phyloP scores from a whole-genome alignment of 2,888 invertebrate genomes.

The Diogma glabrata region DNA sequence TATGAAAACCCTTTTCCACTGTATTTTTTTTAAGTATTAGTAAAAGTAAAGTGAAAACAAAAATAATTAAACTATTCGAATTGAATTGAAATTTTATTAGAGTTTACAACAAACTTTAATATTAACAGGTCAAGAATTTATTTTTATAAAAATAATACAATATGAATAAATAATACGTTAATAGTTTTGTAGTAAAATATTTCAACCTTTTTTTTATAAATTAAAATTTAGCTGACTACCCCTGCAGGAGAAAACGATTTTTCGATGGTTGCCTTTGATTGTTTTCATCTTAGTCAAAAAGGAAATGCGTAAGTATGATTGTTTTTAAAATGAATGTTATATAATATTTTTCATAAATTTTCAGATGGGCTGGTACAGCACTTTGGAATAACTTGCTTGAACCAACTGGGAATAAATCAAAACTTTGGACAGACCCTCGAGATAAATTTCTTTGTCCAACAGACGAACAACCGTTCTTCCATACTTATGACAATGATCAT shows the following conservation, averaged over 20 bases:
- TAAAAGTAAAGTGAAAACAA: no score
- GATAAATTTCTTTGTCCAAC: constrained; percentile 39
- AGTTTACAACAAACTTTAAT: no score
- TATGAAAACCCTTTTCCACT: no score
- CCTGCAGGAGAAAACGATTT: not conserved
- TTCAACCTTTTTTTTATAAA: no score
- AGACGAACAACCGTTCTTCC: constrained; percentile 37
- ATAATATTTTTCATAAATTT: not conserved
- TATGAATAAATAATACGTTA: no score
- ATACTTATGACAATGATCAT: constrained; percentile 25
- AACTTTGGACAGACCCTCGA: constrained; percentile 29
- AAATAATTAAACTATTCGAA: no score
- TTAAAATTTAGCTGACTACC: not conserved
- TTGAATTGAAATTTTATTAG: no score
- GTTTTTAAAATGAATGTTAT: not conserved
- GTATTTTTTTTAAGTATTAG: no score
- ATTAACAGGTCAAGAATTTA: no score
- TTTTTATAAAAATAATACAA: no score
- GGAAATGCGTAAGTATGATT: not conserved
- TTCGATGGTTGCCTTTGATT: not conserved
- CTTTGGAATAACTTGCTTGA: constrained; percentile 45
- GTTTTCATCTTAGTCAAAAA: constrained; percentile 5
- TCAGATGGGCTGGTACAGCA: constrained; percentile 35
- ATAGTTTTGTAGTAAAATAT: no score
- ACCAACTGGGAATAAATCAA: constrained; percentile 37